These are phyloP conservation scores for Bombus ignitus DNA, from an alignment of 1,140 invertebrate genomes.

Conservation along the genomic window DNA sequence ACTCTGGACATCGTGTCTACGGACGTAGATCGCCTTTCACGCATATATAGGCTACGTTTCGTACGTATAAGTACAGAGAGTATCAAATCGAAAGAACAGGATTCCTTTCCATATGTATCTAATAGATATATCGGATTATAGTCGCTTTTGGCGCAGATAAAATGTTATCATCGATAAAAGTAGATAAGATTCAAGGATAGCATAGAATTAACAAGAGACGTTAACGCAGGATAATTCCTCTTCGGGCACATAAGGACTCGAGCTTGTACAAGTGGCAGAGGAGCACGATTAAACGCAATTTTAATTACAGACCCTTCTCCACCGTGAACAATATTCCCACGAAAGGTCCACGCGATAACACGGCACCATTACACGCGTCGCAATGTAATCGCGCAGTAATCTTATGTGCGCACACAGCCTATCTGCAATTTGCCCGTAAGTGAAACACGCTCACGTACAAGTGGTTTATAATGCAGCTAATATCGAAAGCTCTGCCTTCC, in stretches of 20 bases:
- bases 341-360: neutral
- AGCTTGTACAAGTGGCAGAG: conserved; percentile 8
- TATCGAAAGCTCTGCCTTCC: conserved; percentile 37
- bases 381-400: neutral
- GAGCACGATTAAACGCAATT: conserved; percentile 37
- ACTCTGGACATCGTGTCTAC: too few species aligned
- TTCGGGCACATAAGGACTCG: neutral
- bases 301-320: conserved; percentile 28
- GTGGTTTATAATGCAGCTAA: conserved; percentile 56
- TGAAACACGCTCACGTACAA: conserved; percentile 48
- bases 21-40: too few species aligned
- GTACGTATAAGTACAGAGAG: too few species aligned
- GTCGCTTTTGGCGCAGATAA: neutral
- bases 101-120: too few species aligned
- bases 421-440: conserved; percentile 50
- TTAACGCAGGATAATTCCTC: neutral
- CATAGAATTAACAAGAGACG: neutral
- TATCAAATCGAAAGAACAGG: accelerated
- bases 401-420: conserved; percentile 8
- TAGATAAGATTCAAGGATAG: neutral
- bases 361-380: neutral
- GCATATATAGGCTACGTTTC: too few species aligned
- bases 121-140: too few species aligned
- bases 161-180: neutral
- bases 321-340: neutral